These are phyloP conservation scores for Matsumurasca onukii DNA, from an alignment of 1,140 invertebrate genomes.

Conservation along the genomic window DNA sequence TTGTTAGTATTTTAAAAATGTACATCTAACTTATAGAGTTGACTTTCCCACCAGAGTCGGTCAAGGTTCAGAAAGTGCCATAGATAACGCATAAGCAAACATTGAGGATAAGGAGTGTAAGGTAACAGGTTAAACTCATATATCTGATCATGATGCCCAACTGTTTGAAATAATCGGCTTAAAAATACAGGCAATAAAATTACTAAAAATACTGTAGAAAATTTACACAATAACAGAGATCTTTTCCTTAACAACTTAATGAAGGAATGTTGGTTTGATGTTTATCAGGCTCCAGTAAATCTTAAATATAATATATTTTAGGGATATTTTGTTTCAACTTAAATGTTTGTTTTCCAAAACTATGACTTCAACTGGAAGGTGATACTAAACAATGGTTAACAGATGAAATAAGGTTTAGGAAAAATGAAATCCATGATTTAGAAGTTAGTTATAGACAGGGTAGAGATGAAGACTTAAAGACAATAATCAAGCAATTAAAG, in stretches of 20 bases:
- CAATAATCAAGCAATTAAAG: not conserved
- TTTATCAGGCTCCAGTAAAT: not conserved
- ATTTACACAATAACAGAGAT: not conserved
- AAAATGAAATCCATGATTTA: not conserved
- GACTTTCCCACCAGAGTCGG: not conserved
- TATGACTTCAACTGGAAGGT: not conserved
- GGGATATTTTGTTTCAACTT: not conserved
- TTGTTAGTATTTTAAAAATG: slow-evolving; percentile 9
- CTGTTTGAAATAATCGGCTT: slow-evolving; percentile 9
- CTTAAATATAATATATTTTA: not conserved
- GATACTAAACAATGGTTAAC: not conserved
- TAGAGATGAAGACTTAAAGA: not conserved
- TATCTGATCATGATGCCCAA: slow-evolving; percentile 23
- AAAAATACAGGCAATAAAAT: not conserved
- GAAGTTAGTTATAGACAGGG: not conserved
- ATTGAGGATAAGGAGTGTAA: slow-evolving; percentile 7
- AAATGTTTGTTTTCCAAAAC: not conserved
- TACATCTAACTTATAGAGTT: slow-evolving; percentile 1
- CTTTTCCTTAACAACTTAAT: not conserved
- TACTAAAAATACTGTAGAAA: not conserved
- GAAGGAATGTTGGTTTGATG: not conserved
- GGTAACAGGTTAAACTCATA: slow-evolving; percentile 9
- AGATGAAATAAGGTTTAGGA: slow-evolving; percentile 3
- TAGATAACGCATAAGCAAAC: not conserved
- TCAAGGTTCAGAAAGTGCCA: not conserved